A percentile compares a stretch with the other conserved stretches of the same genome.
These are phyloP conservation scores for Homarus americanus DNA, from an alignment of 1,140 invertebrate species.

Conservation along the genomic window DNA sequence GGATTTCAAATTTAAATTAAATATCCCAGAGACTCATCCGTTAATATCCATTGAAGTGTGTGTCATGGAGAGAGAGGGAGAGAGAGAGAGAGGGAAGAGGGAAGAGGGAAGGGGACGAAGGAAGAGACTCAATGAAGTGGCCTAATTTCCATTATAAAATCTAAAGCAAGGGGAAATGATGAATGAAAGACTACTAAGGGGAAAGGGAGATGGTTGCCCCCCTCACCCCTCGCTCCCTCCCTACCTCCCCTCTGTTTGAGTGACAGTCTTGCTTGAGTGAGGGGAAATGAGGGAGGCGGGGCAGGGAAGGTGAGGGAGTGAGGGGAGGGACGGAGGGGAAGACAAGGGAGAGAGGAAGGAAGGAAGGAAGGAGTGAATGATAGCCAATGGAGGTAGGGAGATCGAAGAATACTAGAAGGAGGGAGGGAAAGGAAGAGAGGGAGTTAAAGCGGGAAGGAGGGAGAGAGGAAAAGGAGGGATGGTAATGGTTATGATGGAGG, in stretches of 20 bases:
- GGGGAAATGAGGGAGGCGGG: background rate
- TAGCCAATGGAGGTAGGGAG: too few species aligned
- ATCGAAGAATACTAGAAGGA: too few species aligned
- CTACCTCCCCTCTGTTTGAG: background rate
- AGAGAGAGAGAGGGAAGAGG: slow-evolving; percentile 4
- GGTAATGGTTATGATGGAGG: background rate
- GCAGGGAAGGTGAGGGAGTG: background rate
- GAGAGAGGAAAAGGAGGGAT: background rate
- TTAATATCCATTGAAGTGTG: slow-evolving; percentile 65
- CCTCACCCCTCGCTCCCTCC: too few species aligned
- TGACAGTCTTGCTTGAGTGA: slow-evolving; percentile 8
- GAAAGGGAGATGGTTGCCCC: background rate
- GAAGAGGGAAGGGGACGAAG: slow-evolving; percentile 17
- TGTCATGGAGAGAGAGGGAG: slow-evolving; percentile 44
- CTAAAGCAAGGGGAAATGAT: slow-evolving; percentile 66
- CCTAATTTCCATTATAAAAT: slow-evolving; percentile 72
- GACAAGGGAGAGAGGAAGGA: background rate
- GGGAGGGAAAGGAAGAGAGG: background rate
- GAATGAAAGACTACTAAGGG: slow-evolving; percentile 36
- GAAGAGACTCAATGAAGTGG: slow-evolving; percentile 59
- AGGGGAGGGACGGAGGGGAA: background rate
- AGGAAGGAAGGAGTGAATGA: background rate
- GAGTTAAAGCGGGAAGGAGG: background rate
- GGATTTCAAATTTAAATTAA: slow-evolving; percentile 65
- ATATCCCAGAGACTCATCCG: slow-evolving; percentile 64